phyloP scores from a whole-genome alignment of 2,888 invertebrate species.

The Lasioglossum calceatum region DNA sequence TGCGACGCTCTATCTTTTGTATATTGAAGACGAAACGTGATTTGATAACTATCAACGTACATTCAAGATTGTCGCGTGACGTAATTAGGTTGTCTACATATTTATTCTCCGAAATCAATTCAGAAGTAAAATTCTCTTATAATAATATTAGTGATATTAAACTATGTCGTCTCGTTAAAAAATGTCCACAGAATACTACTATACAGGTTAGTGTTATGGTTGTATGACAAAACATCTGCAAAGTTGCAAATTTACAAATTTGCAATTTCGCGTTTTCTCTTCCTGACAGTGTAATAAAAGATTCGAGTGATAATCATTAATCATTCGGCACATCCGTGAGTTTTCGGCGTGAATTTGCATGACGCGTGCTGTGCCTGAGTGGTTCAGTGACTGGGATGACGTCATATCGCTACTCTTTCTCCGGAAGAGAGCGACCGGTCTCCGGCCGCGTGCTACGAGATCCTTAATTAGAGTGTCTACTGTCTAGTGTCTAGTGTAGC shows the following conservation, averaged over 20 bases:
- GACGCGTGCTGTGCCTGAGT: slow-evolving; percentile 15
- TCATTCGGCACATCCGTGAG: background rate
- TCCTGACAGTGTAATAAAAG: background rate
- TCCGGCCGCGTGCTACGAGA: slow-evolving; percentile 53
- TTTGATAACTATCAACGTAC: background rate
- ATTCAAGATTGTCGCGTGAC: background rate
- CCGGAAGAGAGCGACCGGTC: slow-evolving; percentile 52
- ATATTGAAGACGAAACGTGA: background rate
- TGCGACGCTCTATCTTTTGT: background rate
- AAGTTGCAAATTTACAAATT: background rate
- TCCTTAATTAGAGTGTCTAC: slow-evolving; percentile 65
- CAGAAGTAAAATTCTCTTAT: background rate
- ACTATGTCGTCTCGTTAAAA: background rate
- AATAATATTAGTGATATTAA: no score
- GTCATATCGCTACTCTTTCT: slow-evolving; percentile 60
- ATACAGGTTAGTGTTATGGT: background rate
- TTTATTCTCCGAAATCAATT: background rate
- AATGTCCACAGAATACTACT: background rate
- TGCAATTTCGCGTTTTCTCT: background rate
- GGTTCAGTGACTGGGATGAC: slow-evolving; percentile 55
- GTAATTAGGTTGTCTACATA: background rate
- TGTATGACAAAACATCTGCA: background rate
- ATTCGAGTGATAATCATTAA: background rate
- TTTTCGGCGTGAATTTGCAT: slow-evolving; percentile 14
- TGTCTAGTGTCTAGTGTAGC: slow-evolving; percentile 45